Conservation (phyloP, 2,113 vertebrate genomes). For the Thunnus thynnus region DNA sequence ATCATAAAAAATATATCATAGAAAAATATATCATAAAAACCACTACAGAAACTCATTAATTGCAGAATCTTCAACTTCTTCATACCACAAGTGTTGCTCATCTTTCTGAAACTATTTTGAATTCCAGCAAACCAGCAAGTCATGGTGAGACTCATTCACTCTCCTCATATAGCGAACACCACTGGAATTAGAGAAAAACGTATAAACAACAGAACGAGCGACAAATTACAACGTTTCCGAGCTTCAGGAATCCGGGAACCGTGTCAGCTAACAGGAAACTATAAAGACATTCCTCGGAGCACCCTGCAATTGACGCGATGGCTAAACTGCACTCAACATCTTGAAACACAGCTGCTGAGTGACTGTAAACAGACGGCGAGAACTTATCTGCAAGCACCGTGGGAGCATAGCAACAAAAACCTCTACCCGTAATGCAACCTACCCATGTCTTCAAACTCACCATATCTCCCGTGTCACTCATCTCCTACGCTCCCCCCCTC, state of each 20-base stretch:
- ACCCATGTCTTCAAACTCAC: background rate
- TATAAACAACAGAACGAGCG: background rate
- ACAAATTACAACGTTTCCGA: conserved; percentile 19
- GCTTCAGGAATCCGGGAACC: conserved; percentile 9
- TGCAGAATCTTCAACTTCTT: too few species aligned
- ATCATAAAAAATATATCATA: too few species aligned
- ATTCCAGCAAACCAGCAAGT: too few species aligned
- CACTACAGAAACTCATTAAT: too few species aligned
- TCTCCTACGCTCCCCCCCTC: background rate
- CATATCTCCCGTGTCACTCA: background rate
- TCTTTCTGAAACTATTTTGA: background rate
- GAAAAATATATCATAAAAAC: too few species aligned
- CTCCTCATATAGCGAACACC: background rate
- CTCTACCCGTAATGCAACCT: background rate
- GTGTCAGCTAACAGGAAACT: conserved; percentile 32
- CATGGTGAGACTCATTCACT: background rate
- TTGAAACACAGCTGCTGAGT: conserved; percentile 28
- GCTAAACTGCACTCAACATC: background rate
- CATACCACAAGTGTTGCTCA: too few species aligned
- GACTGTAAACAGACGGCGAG: conserved; percentile 9
- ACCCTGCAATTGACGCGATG: conserved; percentile 33
- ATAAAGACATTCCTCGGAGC: conserved; percentile 25
- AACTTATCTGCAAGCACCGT: background rate
- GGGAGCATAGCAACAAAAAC: conserved; percentile 11
- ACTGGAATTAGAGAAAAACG: background rate